A percentile compares a stretch with the other conserved stretches of the same genome.
These are phyloP conservation scores for Acronicta alni DNA, from an alignment of 2,888 invertebrate genomes.

Conservation along the genomic window DNA sequence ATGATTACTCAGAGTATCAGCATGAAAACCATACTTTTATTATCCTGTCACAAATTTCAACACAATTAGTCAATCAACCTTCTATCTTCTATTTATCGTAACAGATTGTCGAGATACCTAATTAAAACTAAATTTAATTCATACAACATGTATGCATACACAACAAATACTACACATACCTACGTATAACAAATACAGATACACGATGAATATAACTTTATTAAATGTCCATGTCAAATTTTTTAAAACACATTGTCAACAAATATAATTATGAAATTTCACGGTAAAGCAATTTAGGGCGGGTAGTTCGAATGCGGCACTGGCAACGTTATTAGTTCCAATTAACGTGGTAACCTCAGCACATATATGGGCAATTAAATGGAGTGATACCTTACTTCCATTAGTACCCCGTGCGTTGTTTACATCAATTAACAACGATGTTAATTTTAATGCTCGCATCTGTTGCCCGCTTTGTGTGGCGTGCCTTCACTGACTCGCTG, in stretches of 20 bases:
- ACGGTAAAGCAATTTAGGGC: slow-evolving; percentile 67
- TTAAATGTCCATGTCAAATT: not conserved
- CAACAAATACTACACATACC: not conserved
- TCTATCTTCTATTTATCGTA: too few relatives aligned
- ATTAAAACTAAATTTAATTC: too few relatives aligned
- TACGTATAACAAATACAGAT: not conserved
- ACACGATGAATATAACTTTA: not conserved
- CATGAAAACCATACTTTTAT: too few relatives aligned
- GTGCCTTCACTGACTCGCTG: slow-evolving; percentile 64
- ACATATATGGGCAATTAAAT: slow-evolving; percentile 87
- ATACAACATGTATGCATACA: too few relatives aligned
- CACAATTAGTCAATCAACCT: too few relatives aligned
- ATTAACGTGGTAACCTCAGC: slow-evolving; percentile 87
- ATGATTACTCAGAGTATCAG: too few relatives aligned
- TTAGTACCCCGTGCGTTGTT: slow-evolving; percentile 83
- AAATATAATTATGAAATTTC: slow-evolving; percentile 62
- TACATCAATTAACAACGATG: slow-evolving; percentile 86
- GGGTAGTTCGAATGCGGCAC: slow-evolving; percentile 74
- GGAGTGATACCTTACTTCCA: slow-evolving; percentile 88
- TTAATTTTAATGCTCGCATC: slow-evolving; percentile 80
- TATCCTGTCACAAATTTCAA: too few relatives aligned
- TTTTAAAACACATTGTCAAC: slow-evolving; percentile 18
- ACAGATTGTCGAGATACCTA: too few relatives aligned
- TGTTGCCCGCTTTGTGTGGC: slow-evolving; percentile 69
- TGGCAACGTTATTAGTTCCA: slow-evolving; percentile 85